Conservation (phyloP, 2,113 vertebrate genomes). For the Stercorarius parasiticus region DNA sequence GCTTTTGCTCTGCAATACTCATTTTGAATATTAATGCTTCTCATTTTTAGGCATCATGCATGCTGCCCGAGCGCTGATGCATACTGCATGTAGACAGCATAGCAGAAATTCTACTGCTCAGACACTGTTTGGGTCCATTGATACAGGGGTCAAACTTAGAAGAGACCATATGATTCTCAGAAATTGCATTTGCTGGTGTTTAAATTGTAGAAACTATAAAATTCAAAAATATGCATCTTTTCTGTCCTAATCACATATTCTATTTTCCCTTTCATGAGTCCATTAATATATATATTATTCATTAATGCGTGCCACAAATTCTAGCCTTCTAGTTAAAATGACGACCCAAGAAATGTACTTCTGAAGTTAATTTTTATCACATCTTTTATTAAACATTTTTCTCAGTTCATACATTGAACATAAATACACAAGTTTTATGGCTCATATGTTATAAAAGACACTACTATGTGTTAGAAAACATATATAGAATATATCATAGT, state of each 20-base stretch:
- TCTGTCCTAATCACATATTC: neutral
- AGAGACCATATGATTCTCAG: neutral
- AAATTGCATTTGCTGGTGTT: neutral
- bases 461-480: constrained; percentile 57
- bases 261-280: neutral
- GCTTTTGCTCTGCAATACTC: neutral
- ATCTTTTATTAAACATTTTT: constrained; percentile 61
- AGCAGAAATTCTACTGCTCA: neutral
- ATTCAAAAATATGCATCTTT: neutral
- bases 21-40: constrained; percentile 15
- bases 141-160: neutral
- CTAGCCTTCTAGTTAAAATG: neutral
- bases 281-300: neutral
- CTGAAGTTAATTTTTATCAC: constrained; percentile 12
- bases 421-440: constrained; percentile 63
- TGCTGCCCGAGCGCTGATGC: neutral
- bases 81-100: neutral
- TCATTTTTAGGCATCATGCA: neutral
- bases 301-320: neutral
- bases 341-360: neutral
- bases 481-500: neutral
- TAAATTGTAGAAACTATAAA: neutral
- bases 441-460: constrained; percentile 58
- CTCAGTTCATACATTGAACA: constrained; percentile 43
- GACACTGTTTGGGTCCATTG: neutral